Evolutionary conservation across 1,140 invertebrate species (phyloP).

Genomic region (Sinella curviseta): DNA sequence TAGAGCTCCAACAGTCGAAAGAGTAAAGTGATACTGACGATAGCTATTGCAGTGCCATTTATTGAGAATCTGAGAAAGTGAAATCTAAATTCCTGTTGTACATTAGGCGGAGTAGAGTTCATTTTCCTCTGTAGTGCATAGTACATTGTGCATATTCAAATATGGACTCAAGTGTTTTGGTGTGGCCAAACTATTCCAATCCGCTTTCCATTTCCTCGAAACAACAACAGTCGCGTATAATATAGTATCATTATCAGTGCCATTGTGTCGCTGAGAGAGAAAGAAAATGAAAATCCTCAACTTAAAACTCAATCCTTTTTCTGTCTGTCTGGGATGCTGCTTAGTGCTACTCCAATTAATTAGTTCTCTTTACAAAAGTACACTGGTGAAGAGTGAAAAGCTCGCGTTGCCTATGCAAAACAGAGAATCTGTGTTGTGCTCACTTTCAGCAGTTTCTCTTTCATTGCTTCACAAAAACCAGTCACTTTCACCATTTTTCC

Average conservation of each 20-base stretch:
- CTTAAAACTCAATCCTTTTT: constrained; percentile 20
- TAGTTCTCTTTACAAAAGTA: constrained; percentile 15
- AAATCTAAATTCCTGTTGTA: too few species aligned
- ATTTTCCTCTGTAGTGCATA: background rate
- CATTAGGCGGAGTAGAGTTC: background rate
- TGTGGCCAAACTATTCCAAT: constrained; percentile 8
- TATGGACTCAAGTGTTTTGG: background rate
- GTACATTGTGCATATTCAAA: too few species aligned
- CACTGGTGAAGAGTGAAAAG: background rate
- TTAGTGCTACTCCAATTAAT: constrained; percentile 4
- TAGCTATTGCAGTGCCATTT: too few species aligned
- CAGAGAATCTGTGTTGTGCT: background rate
- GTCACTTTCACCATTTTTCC: too few species aligned
- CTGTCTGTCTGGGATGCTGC: background rate
- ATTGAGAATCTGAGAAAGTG: too few species aligned
- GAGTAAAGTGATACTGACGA: too few species aligned
- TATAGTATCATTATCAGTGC: background rate
- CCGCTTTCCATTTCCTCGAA: background rate
- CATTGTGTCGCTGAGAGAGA: background rate
- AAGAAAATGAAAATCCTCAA: constrained; percentile 8
- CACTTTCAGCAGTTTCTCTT: background rate
- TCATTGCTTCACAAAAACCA: too few species aligned
- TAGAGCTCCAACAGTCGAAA: too few species aligned
- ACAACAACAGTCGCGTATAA: background rate
- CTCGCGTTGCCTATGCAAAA: too few species aligned